Conservation (phyloP, 2,888 invertebrate species). For the Nymphalis c-album region DNA sequence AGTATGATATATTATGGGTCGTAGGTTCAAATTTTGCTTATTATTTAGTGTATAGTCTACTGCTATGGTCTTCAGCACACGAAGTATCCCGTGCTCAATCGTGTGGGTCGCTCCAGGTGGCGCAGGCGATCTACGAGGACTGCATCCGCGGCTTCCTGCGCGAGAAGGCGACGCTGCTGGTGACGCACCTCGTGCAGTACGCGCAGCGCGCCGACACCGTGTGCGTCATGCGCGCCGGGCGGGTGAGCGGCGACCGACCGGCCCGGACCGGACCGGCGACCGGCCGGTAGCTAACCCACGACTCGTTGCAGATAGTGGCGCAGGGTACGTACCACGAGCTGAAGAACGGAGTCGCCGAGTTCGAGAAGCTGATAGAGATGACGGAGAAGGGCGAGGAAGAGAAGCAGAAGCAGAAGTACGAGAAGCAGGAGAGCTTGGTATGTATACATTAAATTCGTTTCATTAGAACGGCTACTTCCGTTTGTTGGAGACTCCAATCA, state of each 20-base stretch:
- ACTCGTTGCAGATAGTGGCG: constrained; percentile 65
- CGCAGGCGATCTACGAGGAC: constrained; percentile 83
- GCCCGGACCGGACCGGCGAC: constrained; percentile 56
- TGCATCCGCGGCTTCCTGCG: constrained; percentile 81
- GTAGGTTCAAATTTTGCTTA: too few species aligned
- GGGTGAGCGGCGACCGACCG: constrained; percentile 64
- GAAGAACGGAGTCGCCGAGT: constrained; percentile 69
- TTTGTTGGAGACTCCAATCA: too few species aligned
- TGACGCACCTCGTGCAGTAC: constrained; percentile 86
- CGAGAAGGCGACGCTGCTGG: constrained; percentile 79
- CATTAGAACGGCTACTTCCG: too few species aligned
- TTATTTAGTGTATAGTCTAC: too few species aligned
- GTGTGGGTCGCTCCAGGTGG: constrained; percentile 55
- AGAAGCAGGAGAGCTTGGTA: constrained; percentile 60
- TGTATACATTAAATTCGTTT: too few species aligned
- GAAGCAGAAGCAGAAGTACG: constrained; percentile 68
- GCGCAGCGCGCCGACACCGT: constrained; percentile 71
- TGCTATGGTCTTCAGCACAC: too few species aligned
- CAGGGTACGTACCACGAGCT: constrained; percentile 84
- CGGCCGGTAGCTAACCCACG: constrained; percentile 53
- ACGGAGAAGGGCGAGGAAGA: constrained; percentile 65
- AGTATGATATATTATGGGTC: too few species aligned
- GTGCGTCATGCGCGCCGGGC: constrained; percentile 64
- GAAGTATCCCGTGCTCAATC: too few species aligned
- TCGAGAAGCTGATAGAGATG: constrained; percentile 68